These are phyloP conservation scores for Leuciscus idus DNA, from an alignment of 2,113 vertebrate genomes.

Conservation along the genomic window DNA sequence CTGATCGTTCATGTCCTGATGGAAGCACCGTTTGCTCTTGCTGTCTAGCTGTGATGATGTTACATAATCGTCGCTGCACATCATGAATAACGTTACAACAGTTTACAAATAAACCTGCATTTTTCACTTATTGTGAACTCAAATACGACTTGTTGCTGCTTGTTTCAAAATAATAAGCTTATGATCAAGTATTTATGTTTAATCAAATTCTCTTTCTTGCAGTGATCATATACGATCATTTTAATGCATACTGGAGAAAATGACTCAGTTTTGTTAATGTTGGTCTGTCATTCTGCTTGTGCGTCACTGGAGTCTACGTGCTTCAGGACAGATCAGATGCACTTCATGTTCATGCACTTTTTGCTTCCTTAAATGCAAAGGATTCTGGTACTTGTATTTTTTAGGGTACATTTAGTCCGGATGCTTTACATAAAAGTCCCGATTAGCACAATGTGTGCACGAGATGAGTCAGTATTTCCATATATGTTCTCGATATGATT, in stretches of 20 bases:
- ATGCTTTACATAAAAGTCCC: background rate
- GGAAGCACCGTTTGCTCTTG: background rate
- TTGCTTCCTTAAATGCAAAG: constrained; percentile 35
- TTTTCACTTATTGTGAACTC: background rate
- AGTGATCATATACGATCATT: background rate
- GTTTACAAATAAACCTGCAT: background rate
- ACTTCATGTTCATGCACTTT: background rate
- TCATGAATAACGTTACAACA: too few species aligned
- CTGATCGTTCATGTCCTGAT: background rate
- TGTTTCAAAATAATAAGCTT: background rate
- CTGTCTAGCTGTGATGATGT: background rate
- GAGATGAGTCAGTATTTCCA: constrained; percentile 2
- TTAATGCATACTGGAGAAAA: background rate
- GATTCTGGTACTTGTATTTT: constrained; percentile 47
- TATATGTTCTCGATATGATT: background rate
- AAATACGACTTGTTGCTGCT: background rate
- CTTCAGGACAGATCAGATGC: background rate
- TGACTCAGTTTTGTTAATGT: background rate
- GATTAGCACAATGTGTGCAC: background rate
- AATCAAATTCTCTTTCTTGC: background rate
- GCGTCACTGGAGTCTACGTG: constrained; percentile 43
- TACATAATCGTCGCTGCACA: background rate
- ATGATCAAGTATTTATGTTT: background rate
- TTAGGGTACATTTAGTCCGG: background rate
- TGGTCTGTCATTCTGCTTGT: background rate